Conservation (phyloP, 1,140 invertebrate species). For the Scaptomyza montana region DNA sequence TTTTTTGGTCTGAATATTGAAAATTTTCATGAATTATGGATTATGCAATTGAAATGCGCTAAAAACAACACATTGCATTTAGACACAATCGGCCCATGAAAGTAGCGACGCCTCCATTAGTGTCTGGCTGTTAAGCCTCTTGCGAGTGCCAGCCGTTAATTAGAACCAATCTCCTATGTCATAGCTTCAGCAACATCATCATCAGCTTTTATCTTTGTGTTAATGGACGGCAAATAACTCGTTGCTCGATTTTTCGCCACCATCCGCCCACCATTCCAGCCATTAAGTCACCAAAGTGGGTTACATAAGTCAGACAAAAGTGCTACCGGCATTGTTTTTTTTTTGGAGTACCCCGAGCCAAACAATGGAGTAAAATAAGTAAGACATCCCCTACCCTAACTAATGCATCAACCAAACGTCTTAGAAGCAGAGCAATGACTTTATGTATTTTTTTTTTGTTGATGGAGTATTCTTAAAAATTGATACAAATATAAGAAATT, state of each 20-base stretch:
- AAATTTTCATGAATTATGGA: not conserved
- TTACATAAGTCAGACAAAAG: conserved; percentile 25
- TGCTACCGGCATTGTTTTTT: conserved; percentile 10
- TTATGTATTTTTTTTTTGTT: not conserved
- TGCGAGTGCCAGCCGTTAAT: conserved; percentile 53
- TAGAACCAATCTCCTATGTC: conserved; percentile 44
- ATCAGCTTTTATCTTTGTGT: conserved; percentile 24
- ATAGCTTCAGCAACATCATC: not conserved
- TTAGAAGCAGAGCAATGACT: not conserved
- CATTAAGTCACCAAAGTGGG: not conserved
- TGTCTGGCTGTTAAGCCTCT: conserved; percentile 42
- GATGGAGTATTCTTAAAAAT: too few species aligned
- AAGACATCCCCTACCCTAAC: not conserved
- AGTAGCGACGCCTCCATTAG: conserved; percentile 70
- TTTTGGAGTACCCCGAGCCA: not conserved
- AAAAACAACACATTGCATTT: conserved; percentile 66
- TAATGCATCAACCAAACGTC: not conserved
- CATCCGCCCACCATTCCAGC: not conserved
- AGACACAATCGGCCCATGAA: conserved; percentile 4
- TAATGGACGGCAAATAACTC: conserved; percentile 66
- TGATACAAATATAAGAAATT: too few species aligned
- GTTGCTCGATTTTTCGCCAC: not conserved
- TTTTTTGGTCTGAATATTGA: too few species aligned
- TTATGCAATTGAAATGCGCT: conserved; percentile 67
- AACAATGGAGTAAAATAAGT: conserved; percentile 7